phyloP scores from a whole-genome alignment of 2,113 vertebrate genomes.

The Eubucco bourcierii region DNA sequence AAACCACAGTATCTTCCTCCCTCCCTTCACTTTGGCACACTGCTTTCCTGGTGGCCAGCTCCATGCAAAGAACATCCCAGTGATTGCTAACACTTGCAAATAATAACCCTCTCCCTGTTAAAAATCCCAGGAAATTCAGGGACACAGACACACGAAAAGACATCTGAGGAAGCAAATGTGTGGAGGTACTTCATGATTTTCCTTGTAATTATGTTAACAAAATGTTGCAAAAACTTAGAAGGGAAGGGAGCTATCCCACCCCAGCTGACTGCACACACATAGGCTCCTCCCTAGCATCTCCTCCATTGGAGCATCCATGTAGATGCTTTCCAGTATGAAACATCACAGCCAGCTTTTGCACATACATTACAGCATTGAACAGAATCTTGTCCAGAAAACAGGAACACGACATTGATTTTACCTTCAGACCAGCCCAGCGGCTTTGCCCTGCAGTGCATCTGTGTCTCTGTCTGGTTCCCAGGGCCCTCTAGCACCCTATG shows the following conservation, averaged over 20 bases:
- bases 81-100: neutral
- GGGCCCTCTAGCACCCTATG: neutral
- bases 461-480: accelerated
- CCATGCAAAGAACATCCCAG: neutral
- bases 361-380: accelerated
- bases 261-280: accelerated
- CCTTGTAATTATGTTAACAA: neutral
- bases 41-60: neutral
- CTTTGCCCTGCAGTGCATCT: accelerated
- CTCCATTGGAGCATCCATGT: accelerated
- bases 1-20: neutral
- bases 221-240: neutral
- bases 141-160: neutral
- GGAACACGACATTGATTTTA: neutral
- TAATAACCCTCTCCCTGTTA: neutral
- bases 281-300: neutral
- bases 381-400: neutral
- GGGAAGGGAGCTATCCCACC: neutral
- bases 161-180: neutral
- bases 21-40: neutral
- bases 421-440: neutral
- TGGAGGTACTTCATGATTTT: neutral
- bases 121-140: neutral
- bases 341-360: neutral
- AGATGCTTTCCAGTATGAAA: neutral